Base-by-base conservation (phyloP, 2,888 invertebrate species). In the Omphaloscelis lunosa region DNA sequence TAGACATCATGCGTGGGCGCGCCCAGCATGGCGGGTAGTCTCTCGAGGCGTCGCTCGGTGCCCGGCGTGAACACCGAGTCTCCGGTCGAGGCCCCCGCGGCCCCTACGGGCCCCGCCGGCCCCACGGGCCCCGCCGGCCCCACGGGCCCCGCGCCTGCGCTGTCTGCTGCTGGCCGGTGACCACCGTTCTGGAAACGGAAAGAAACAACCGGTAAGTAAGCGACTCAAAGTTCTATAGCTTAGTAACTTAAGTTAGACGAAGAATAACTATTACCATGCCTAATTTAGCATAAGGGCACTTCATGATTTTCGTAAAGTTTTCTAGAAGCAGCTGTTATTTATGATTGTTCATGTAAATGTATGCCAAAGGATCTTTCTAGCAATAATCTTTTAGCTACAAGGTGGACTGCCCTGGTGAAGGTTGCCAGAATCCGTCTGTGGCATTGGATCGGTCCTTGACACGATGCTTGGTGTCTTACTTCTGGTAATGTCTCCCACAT, bases 1-100 rank as follows among this genome's bases (percentile, higher is more conserved):
- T 98, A 99, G 23, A 99, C 97, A 93, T 99, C 98, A 86, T 97
- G 97, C 75, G 94, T 93, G 71, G 95, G 95, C 77, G 95, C 94
- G 3, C 95, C 95, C 45, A 97, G 92, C 95, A 96, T 95, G 78
- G 96, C 95, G 39, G 97, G 97, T 82, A 97, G 89, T 1, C 94
- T 91, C 88, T 96, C 95, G 9, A 97, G 91, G 45, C 96, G 93
- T 0, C 95, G 94, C 89, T 96, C 95, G 12, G 97, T 96, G 89
- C 96, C 95, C 85, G 96, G 97, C 82, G 96, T 91, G 79, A 94
- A 94, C 76, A 92, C 93, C n/a, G 90, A 89, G 83, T 91, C 77
- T 80, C 88, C 87, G 73, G 84, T 78, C 66, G 90, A 89, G 17
- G 66, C 75, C 39, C 84, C 41, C 85, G 86, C 39, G 90, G 90